Percentiles rank a stretch among this genome's conserved stretches.
Conservation (phyloP, 2,888 invertebrate genomes). For the Parelbella ahira region DNA sequence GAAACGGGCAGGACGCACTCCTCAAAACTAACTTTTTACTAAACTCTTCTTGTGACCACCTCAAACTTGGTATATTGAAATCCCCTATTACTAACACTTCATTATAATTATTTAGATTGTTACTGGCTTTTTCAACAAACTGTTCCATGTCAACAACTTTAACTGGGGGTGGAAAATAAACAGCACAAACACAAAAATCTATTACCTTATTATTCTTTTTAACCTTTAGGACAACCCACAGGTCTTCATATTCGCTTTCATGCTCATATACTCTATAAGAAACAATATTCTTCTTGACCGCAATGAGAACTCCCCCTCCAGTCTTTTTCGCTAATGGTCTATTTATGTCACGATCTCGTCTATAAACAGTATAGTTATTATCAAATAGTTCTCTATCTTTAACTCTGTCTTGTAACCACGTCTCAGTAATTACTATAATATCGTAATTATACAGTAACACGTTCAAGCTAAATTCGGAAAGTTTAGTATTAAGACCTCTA, state of each 20-base stretch:
- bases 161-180: background rate
- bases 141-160: conserved; percentile 1
- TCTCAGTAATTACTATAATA: conserved; percentile 11
- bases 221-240: too few relatives aligned
- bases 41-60: background rate
- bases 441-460: conserved; percentile 8
- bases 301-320: conserved; percentile 2
- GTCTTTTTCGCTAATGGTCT: background rate
- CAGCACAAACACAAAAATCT: too few relatives aligned
- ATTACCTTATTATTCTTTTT: too few relatives aligned
- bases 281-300: background rate
- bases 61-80: conserved; percentile 2
- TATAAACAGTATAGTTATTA: conserved; percentile 5
- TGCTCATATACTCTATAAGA: background rate
- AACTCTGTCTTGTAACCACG: conserved; percentile 9
- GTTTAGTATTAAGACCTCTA: conserved; percentile 5
- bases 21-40: background rate
- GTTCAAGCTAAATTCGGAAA: conserved; percentile 2
- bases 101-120: too few relatives aligned
- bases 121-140: too few relatives aligned
- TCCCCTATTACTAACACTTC: too few relatives aligned
- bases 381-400: conserved; percentile 10
- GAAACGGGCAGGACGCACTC: background rate
- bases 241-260: conserved; percentile 3
- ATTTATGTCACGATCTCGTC: conserved; percentile 1